A percentile compares a stretch with the other conserved stretches of the same genome.
Conservation (phyloP, 2,888 invertebrate genomes). For the Pasiphila rectangulata region DNA sequence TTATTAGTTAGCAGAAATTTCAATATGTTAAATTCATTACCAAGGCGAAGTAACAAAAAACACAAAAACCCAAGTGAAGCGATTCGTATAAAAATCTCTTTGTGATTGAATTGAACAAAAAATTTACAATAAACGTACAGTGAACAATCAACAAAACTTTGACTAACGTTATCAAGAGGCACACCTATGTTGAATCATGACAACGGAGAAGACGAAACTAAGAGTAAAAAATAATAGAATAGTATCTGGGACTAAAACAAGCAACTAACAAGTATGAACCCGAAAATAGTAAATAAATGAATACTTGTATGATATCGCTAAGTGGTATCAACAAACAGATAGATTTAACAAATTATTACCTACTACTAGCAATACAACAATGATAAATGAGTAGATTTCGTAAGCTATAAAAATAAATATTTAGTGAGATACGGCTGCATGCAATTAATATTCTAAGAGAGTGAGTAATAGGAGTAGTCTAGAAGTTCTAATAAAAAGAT, state of each 20-base stretch:
- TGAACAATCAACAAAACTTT: conserved; percentile 41
- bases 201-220: too few species aligned
- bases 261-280: background rate
- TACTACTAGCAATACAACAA: too few species aligned
- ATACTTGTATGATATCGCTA: background rate
- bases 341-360: background rate
- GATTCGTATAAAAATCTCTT: conserved; percentile 30
- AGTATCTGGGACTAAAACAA: too few species aligned
- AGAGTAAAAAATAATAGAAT: too few species aligned
- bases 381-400: too few species aligned
- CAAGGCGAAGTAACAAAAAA: conserved; percentile 7
- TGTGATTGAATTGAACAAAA: conserved; percentile 35
- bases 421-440: too few species aligned
- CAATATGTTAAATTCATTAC: background rate
- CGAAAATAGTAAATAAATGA: too few species aligned
- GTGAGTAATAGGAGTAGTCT: conserved; percentile 8
- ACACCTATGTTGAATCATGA: conserved; percentile 42
- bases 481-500: conserved; percentile 12
- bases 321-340: background rate
- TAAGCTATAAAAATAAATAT: too few species aligned
- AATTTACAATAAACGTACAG: conserved; percentile 31
- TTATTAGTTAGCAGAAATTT: too few species aligned
- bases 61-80: conserved; percentile 15
- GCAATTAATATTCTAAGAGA: conserved; percentile 5
- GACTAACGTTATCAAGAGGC: conserved; percentile 39